Evolutionary conservation across 2,888 invertebrate species (phyloP).

Genomic region (Pristionchus japonicus): DNA sequence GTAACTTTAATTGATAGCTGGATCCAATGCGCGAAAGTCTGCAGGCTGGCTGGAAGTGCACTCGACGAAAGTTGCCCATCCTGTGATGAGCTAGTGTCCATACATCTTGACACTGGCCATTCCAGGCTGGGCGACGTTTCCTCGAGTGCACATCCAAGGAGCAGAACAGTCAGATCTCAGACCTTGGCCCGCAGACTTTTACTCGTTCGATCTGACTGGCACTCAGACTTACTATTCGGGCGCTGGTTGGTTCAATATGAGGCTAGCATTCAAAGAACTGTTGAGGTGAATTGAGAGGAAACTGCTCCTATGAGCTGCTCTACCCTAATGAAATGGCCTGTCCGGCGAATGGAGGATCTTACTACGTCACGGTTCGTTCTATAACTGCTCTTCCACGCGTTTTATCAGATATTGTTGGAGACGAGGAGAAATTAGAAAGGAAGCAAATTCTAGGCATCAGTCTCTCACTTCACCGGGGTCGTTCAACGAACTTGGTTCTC

Average conservation of each 20-base stretch:
- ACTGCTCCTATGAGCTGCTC: slow-evolving; percentile 43
- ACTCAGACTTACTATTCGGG: slow-evolving; percentile 12
- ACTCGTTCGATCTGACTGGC: neutral
- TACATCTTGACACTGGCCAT: neutral
- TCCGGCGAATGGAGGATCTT: neutral
- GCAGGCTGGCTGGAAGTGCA: neutral
- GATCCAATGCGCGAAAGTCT: neutral
- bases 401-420: no score
- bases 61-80: neutral
- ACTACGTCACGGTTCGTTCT: no score
- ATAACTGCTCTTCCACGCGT: no score
- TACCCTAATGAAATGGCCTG: slow-evolving; percentile 22
- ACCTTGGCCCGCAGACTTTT: slow-evolving; percentile 29
- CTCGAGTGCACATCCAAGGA: slow-evolving; percentile 21
- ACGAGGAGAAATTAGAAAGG: no score
- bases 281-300: slow-evolving; percentile 23
- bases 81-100: neutral
- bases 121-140: neutral
- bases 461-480: neutral
- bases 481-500: slow-evolving; percentile 29
- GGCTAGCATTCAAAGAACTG: neutral
- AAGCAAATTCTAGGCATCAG: neutral
- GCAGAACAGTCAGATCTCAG: neutral
- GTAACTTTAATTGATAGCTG: neutral
- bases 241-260: neutral